These are phyloP conservation scores for Conistra vaccinii DNA, from an alignment of 2,888 invertebrate species.

Conservation along the genomic window DNA sequence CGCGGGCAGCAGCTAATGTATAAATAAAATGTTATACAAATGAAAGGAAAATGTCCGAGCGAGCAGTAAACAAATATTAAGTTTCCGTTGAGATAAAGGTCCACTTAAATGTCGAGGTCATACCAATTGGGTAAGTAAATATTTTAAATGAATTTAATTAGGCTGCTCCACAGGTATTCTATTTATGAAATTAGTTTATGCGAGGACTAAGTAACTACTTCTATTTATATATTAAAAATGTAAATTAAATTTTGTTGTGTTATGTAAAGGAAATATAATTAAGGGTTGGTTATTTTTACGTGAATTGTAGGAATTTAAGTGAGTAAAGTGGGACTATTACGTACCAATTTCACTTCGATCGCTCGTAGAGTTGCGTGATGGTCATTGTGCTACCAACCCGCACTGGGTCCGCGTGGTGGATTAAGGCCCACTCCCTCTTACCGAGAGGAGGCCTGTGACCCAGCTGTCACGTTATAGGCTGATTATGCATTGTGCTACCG, in stretches of 20 bases:
- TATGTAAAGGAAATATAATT: slow-evolving; percentile 19
- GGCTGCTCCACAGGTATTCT: slow-evolving; percentile 27
- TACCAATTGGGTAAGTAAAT: slow-evolving; percentile 32
- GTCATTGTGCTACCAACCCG: neutral
- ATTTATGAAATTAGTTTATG: slow-evolving; percentile 30
- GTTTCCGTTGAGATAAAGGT: slow-evolving; percentile 35
- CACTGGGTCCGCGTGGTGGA: too few relatives aligned
- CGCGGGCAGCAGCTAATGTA: neutral
- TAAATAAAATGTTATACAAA: slow-evolving; percentile 24
- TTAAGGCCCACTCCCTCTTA: too few relatives aligned
- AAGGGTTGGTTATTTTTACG: slow-evolving; percentile 12
- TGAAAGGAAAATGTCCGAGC: slow-evolving; percentile 22
- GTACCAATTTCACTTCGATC: slow-evolving; percentile 31
- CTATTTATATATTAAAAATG: slow-evolving; percentile 33
- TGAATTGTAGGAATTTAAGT: neutral
- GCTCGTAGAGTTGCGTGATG: slow-evolving; percentile 6
- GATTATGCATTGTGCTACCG: too few relatives aligned
- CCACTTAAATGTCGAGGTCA: slow-evolving; percentile 43
- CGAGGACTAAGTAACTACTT: slow-evolving; percentile 16
- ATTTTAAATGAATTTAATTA: slow-evolving; percentile 46
- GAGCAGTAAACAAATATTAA: slow-evolving; percentile 45
- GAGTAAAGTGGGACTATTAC: slow-evolving; percentile 18
- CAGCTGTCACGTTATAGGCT: too few relatives aligned
- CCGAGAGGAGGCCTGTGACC: too few relatives aligned
- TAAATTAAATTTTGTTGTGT: slow-evolving; percentile 19